Evolutionary conservation across 2,888 invertebrate species (phyloP).

Genomic region (Platycheirus rosarum): DNA sequence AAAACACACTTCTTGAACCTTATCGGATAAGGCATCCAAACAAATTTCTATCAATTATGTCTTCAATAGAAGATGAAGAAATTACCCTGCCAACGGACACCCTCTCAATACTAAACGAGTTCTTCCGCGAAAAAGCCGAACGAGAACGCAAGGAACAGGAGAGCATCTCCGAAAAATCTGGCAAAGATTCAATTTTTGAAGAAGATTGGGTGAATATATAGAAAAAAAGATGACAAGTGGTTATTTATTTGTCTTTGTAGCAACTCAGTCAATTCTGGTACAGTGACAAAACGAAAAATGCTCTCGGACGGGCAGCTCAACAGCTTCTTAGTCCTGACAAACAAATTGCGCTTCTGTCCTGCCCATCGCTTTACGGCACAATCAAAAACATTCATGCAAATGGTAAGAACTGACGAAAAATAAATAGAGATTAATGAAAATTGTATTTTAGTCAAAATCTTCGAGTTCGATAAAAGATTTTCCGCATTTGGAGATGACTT

Average conservation of each 20-base stretch:
- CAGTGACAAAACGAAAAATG: slow-evolving; percentile 89
- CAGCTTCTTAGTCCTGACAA: slow-evolving; percentile 83
- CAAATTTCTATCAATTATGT: slow-evolving; percentile 23
- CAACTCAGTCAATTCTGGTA: slow-evolving; percentile 99
- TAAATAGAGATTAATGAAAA: slow-evolving; percentile 59
- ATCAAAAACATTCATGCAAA: slow-evolving; percentile 83
- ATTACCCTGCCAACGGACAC: slow-evolving; percentile 88
- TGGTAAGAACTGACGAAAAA: slow-evolving; percentile 73
- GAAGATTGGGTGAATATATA: slow-evolving; percentile 90
- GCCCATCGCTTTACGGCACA: slow-evolving; percentile 92
- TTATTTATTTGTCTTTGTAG: slow-evolving; percentile 84
- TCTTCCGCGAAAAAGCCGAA: slow-evolving; percentile 88
- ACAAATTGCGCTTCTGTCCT: slow-evolving; percentile 92
- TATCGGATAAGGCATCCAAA: background rate
- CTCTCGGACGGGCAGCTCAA: slow-evolving; percentile 87
- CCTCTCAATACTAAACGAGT: slow-evolving; percentile 89
- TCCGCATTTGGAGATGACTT: slow-evolving; percentile 90
- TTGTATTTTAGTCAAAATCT: slow-evolving; percentile 86
- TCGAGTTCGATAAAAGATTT: slow-evolving; percentile 95
- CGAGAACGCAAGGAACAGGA: slow-evolving; percentile 84
- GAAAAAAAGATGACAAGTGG: background rate
- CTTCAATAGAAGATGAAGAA: slow-evolving; percentile 83
- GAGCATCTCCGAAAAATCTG: slow-evolving; percentile 77
- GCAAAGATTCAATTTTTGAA: slow-evolving; percentile 85
- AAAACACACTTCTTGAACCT: background rate